Base-by-base conservation (phyloP, 2,888 invertebrate species). In the Phytoseiulus persimilis region DNA sequence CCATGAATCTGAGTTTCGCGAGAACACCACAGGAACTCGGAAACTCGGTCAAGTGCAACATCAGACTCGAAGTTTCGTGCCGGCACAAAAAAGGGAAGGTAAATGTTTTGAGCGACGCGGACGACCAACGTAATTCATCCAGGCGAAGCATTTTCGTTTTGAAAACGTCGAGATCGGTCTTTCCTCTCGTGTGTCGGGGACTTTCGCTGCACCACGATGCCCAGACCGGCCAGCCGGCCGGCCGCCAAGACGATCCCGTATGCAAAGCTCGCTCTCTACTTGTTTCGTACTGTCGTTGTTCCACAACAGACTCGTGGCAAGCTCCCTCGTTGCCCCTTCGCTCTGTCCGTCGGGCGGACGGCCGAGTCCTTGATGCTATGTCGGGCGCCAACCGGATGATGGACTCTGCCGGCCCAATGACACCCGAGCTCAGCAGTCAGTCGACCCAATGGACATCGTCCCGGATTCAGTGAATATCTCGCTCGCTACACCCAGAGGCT, bases 301-400 rank as follows among this genome's bases (percentile, higher is more conserved):
- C 65, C 65, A 65, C 65, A 65, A 65, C 18, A 65, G 65, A 14
- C 65, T 28, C 65, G 65, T 65, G 2, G 65, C 39, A 9, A 39
- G 39, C 39, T 3, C 14, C 46, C 46, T 46, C 46, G 46, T 46
- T 46, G 46, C 14, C 9, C 46, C 46, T 6, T 46, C 5, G 23
- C 14, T 65, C 18, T 23, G 65, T 65, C 18, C 65, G 65, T 65
- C 65, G 65, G 14, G 46, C 46, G 46, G 14, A 2, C 65, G 65
- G 28, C 23, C 28, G 65, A 65, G 65, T 65, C 65, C 65, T 65
- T 65, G 65, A 65, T 65, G 65, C 65, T 65, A 6, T 65, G 65
- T 84, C 84, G 32, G 84, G 84, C 33, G 87, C 87, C 33, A 33
- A 87, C 87, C 45, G 87, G 87, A 87, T 87, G 87, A 87, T 87